Evolutionary conservation across 2,888 invertebrate genomes (phyloP), one percentile per base, ranked within the genome.

Genomic region (Stratiomys singularior): DNA sequence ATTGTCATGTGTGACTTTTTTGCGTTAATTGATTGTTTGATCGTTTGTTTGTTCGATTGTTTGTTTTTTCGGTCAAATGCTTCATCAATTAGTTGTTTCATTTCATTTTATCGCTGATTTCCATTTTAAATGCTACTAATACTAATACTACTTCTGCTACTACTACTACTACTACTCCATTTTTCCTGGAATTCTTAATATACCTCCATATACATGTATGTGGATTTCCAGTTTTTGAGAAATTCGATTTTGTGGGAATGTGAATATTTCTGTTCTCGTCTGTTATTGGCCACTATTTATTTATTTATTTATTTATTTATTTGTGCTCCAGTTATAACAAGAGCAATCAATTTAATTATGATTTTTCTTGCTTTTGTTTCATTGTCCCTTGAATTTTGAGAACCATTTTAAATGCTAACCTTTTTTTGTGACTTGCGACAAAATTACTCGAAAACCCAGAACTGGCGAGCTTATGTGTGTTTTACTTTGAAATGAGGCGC

Each of bases 51-150:
- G 63, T 77, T 77, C 58, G 60, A 52, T 63, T 63, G 64, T 66
- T 77, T 77, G 47, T 67, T 67, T 67, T 9, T 44, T 60, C 21
- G n/a, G n/a, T 37, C n/a, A n/a, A 60, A 66, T 77, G 77, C 58
- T 60, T 77, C 37, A 58, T 27, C n/a, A 56, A 13, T 69, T 37
- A 44, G 46, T 69, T 67, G 47, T 52, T 64, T 52, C 25, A 52
- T 76, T 76, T 47, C 7, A 47, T 66, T 27, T 52, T 56, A 56
- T 56, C 21, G 60, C 67, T 77, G 27, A 76, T 52, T 76, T 76
- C 27, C 47, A 27, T 46, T 18, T 76, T 9, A 30, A n/a, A 63
- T 27, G 28, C 63, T 63, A 63, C 9, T 30, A 56, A 5, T 56
- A n/a, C 18, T n/a, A n/a, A n/a, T n/a, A n/a, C n/a, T n/a, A n/a